Conservation (phyloP, 2,113 vertebrate species). For the Lonchura striata region DNA sequence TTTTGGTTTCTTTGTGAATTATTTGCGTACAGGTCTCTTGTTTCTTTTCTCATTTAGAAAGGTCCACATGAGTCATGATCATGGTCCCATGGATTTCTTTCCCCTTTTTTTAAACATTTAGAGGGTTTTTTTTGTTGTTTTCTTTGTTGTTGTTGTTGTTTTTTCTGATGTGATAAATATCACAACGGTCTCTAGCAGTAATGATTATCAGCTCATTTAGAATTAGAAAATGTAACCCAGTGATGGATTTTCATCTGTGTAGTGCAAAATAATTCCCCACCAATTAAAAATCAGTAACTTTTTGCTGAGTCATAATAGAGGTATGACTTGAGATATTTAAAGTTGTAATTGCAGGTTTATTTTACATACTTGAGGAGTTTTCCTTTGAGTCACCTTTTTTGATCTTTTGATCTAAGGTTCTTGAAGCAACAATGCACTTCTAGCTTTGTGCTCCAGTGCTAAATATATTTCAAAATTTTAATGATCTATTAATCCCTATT, state of each 20-base stretch:
- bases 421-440: neutral
- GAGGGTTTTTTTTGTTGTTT: rapidly evolving
- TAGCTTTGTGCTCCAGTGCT: neutral
- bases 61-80: neutral
- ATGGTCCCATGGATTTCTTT: neutral
- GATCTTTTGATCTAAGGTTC: neutral
- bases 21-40: neutral
- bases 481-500: neutral
- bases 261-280: neutral
- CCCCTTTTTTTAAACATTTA: neutral
- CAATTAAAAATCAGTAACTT: neutral
- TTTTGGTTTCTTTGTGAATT: neutral
- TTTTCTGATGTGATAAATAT: neutral
- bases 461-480: neutral
- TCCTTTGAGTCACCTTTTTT: neutral
- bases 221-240: neutral
- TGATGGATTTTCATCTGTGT: neutral
- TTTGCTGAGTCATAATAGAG: neutral
- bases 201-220: neutral
- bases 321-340: neutral
- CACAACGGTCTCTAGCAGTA: neutral
- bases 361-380: neutral
- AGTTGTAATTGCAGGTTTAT: neutral
- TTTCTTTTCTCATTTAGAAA: neutral
- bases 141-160: neutral